Conservation (phyloP, 30 jellyfish, hydroid and myxozoan species). For the Catostylus mosaicus region DNA sequence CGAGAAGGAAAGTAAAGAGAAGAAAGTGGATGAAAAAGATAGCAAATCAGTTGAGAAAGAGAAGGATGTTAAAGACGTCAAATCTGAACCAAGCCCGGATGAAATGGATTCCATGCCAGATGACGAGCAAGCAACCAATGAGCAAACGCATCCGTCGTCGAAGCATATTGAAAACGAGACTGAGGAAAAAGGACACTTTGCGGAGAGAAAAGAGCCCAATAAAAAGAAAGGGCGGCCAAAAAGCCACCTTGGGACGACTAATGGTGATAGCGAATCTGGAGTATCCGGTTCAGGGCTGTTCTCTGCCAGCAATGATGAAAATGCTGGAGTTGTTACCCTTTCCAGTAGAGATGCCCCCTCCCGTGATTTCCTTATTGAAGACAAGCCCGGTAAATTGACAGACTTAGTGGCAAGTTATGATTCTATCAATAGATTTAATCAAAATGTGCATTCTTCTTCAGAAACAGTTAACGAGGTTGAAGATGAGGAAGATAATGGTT, state of each 20-base stretch:
- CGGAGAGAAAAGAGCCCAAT: not conserved
- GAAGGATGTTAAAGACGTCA: slow-evolving; percentile 15
- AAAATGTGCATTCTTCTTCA: slow-evolving; percentile 53
- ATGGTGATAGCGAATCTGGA: not conserved
- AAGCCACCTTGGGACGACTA: not conserved
- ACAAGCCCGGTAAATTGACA: not conserved
- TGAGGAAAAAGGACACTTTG: not conserved
- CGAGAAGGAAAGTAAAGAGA: not conserved
- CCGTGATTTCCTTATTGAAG: slow-evolving; percentile 1
- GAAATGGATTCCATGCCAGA: slow-evolving; percentile 40
- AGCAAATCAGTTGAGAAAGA: not conserved
- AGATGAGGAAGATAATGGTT: slow-evolving; percentile 9
- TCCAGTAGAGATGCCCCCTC: not conserved
- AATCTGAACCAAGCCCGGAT: slow-evolving; percentile 8
- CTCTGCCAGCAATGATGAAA: not conserved
- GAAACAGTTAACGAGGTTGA: slow-evolving; percentile 31
- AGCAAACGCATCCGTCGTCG: slow-evolving; percentile 56
- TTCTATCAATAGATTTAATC: slow-evolving; percentile 4
- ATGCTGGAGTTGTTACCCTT: not conserved
- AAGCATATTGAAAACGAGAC: slow-evolving; percentile 64
- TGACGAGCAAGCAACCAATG: slow-evolving; percentile 64
- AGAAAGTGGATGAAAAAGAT: not conserved
- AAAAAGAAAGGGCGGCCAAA: not conserved
- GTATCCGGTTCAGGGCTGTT: slow-evolving; percentile 31
- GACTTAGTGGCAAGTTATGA: not conserved